Evolutionary conservation across 2,888 invertebrate species (phyloP), one percentile per base, ranked within the genome.

Genomic region (Plusia festucae): DNA sequence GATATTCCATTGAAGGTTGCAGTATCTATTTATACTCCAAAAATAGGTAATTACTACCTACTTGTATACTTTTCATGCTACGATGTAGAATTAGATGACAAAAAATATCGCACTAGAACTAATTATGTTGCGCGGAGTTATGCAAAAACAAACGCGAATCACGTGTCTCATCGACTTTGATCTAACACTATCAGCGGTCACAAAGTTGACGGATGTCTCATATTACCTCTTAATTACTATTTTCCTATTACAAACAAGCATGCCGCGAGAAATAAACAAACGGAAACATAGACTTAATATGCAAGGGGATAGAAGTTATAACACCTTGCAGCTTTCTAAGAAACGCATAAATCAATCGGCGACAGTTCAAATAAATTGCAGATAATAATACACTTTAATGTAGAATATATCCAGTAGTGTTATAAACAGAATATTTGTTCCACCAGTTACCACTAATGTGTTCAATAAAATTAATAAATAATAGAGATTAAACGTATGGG

Each of bases 81-180:
- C 34, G 6, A 40, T 24, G 16, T 24, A 46, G 15, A n/a, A 15
- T 15, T 46, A 51, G 13, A 5, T 22, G 20, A 22, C 22, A 52
- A 24, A 24, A 52, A 52, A 52, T 15, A 9, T 15, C 0, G 15
- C 24, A 16, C 15, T 1, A 24, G 52, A 24, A 7, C 18, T 40
- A 2, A 20, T 20, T 46, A 64, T 30, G 30, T 68, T 46, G 61
- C 18, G 46, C 20, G 2, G 13, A 57, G 34, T 4, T 34, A 30
- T 56, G 55, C 58, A 59, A 79, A 67, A 80, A 74, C 74, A 68
- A 61, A 30, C 65, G 30, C 27, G 53, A 46, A 56, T 80, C 79
- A 82, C 83, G 79, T 78, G 77, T 74, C 64, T 60, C 55, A 54
- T 80, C 61, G 79, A 84, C 85, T 83, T 84, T 84, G 82, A 79